phyloP scores from a whole-genome alignment of 2,888 invertebrate genomes.

The Yponomeuta malinellus region DNA sequence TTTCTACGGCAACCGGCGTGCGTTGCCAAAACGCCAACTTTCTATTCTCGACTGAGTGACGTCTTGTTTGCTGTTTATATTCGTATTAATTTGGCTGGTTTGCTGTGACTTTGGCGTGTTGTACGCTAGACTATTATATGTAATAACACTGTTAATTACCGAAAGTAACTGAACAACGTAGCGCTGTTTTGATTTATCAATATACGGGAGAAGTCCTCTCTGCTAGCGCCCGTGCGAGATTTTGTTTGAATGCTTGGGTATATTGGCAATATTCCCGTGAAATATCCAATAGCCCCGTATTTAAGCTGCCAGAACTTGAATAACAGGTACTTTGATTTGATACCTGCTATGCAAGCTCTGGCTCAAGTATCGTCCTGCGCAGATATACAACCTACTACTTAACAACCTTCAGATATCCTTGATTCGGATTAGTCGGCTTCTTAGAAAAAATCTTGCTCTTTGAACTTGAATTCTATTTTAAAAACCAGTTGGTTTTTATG shows the following conservation, averaged over 20 bases:
- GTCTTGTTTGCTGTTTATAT: constrained; percentile 1
- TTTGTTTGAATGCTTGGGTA: no score
- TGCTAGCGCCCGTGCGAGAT: no score
- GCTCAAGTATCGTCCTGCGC: not conserved
- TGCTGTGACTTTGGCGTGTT: not conserved
- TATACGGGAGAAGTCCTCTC: no score
- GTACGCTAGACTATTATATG: no score
- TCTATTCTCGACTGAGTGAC: constrained; percentile 6
- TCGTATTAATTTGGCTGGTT: not conserved
- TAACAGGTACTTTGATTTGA: no score
- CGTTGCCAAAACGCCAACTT: constrained; percentile 4
- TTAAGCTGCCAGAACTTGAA: not conserved
- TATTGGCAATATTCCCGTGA: no score
- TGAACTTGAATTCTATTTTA: not conserved
- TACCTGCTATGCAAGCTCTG: no score
- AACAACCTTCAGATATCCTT: not conserved
- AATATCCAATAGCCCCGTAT: not conserved
- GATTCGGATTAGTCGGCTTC: not conserved
- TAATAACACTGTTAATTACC: no score
- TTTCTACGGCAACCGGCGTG: not conserved
- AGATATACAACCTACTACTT: not conserved
- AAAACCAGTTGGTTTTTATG: not conserved
- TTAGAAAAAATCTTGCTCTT: not conserved
- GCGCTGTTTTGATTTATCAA: no score
- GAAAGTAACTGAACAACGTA: no score